phyloP scores from a whole-genome alignment of 2,113 vertebrate genomes.

The Mobula hypostoma region DNA sequence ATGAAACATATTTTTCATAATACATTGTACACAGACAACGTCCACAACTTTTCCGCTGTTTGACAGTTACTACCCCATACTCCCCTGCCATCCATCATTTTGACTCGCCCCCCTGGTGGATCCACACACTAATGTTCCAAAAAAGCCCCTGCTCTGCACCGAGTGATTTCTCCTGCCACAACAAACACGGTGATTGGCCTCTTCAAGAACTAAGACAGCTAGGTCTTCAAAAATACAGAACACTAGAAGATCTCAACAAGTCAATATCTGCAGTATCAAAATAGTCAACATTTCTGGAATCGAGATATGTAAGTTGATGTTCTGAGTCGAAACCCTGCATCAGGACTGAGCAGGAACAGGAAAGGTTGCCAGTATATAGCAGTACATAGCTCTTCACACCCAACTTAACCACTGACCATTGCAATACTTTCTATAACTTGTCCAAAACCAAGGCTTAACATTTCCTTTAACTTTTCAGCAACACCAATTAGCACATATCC shows the following conservation, averaged over 20 bases:
- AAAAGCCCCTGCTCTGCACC: background rate
- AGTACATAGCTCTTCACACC: too few relatives aligned
- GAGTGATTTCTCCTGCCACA: background rate
- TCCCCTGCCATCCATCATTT: background rate
- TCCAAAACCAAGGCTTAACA: background rate
- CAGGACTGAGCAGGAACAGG: too few relatives aligned
- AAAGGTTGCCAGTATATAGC: too few relatives aligned
- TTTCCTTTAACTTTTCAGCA: background rate
- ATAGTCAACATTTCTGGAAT: too few relatives aligned
- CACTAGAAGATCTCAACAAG: too few relatives aligned
- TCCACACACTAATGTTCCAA: background rate
- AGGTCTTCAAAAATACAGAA: background rate
- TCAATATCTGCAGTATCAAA: too few relatives aligned
- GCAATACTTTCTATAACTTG: background rate
- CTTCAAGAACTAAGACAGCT: background rate
- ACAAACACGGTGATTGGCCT: background rate
- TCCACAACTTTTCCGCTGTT: background rate
- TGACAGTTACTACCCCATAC: background rate
- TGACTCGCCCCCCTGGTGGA: background rate
- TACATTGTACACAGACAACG: constrained; percentile 51
- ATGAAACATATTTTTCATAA: constrained; percentile 41
- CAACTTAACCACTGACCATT: background rate
- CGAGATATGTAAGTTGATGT: too few relatives aligned
- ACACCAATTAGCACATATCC: background rate
- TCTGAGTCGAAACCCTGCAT: too few relatives aligned